Evolutionary conservation across 1,140 invertebrate genomes (phyloP).

Genomic region (Megalopta genalis): DNA sequence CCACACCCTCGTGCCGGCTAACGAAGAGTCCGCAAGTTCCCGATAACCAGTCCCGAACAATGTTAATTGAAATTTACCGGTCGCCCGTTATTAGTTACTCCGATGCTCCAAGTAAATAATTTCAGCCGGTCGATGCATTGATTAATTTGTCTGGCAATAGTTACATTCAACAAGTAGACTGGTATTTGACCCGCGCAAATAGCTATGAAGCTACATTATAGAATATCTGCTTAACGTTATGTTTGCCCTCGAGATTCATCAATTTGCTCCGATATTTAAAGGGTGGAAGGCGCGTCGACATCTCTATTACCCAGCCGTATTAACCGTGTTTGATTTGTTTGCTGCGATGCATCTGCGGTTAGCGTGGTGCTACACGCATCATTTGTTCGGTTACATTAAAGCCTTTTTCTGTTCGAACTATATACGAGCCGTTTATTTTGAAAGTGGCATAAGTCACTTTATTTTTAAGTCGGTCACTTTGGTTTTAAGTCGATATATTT

Average conservation of each 20-base stretch:
- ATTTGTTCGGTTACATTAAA: background rate
- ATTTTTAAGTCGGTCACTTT: too few species aligned
- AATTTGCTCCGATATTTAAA: slow-evolving; percentile 3
- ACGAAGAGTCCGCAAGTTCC: background rate
- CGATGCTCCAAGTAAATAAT: slow-evolving; percentile 25
- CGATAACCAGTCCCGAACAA: background rate
- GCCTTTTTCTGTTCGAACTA: background rate
- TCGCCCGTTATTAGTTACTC: slow-evolving; percentile 33
- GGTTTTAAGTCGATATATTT: too few species aligned
- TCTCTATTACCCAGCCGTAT: background rate
- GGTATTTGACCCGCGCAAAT: slow-evolving; percentile 34
- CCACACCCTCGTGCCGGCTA: too few species aligned
- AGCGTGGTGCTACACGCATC: background rate
- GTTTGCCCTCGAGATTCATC: background rate
- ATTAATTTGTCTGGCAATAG: slow-evolving; percentile 33
- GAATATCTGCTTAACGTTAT: slow-evolving; percentile 16
- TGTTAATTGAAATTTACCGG: slow-evolving; percentile 19
- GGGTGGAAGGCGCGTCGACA: background rate
- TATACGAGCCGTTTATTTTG: too few species aligned
- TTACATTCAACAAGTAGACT: slow-evolving; percentile 47
- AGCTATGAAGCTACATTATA: slow-evolving; percentile 29
- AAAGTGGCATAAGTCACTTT: too few species aligned
- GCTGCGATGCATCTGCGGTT: background rate
- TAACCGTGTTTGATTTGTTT: background rate
- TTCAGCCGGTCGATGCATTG: slow-evolving; percentile 19